phyloP scores from a whole-genome alignment of 1,140 invertebrate species.

The Aethina tumida region DNA sequence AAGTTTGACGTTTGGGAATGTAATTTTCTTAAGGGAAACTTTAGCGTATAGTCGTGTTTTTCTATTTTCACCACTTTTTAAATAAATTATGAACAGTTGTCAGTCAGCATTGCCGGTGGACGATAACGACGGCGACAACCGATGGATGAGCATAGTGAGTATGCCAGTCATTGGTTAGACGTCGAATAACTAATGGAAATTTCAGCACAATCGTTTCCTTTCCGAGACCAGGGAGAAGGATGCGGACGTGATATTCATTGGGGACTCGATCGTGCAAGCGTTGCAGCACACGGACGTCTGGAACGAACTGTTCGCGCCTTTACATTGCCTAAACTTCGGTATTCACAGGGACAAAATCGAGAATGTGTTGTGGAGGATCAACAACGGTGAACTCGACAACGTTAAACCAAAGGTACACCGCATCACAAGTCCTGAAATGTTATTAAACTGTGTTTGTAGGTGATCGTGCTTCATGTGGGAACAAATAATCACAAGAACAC shows the following conservation, averaged over 20 bases:
- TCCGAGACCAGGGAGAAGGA: conserved; percentile 74
- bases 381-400: conserved; percentile 80
- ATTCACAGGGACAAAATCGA: conserved; percentile 80
- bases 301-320: conserved; percentile 75
- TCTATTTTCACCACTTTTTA: conserved; percentile 1
- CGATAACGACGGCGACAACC: conserved; percentile 33
- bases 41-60: conserved; percentile 8
- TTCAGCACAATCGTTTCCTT: conserved; percentile 73
- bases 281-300: conserved; percentile 71
- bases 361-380: conserved; percentile 79
- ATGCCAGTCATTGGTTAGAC: conserved; percentile 4
- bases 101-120: conserved; percentile 28
- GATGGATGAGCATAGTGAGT: conserved; percentile 36
- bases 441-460: conserved; percentile 43
- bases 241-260: conserved; percentile 84
- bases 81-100: conserved; percentile 33
- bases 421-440: not conserved
- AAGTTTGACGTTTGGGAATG: too few relatives aligned
- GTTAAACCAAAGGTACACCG: conserved; percentile 68
- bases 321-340: conserved; percentile 85
- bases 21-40: too few relatives aligned
- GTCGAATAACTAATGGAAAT: conserved; percentile 17
- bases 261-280: conserved; percentile 74
- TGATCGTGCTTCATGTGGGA: conserved; percentile 75
- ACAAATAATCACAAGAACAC: conserved; percentile 76